Base-by-base conservation (phyloP, 64 coral and sea anemone species). In the Pocillopora verrucosa region DNA sequence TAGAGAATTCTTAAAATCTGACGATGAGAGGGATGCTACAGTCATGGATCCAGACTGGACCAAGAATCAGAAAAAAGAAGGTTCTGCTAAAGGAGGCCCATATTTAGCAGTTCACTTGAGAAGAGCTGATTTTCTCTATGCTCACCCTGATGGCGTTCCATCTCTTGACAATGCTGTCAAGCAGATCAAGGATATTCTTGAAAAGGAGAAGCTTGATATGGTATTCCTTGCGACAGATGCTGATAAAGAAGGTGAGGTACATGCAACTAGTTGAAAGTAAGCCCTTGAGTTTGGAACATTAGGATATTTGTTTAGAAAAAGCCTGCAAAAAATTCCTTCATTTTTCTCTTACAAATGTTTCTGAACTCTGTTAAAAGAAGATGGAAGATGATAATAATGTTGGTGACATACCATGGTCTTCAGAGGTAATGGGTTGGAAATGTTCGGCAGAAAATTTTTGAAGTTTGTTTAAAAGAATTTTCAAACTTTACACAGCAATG, bases 221-320 rank as follows among this genome's bases (percentile, higher is more conserved):
- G 97, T 99, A 16, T 99, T 95, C 68, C 80, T 99, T 76, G 93
- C 97, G 65, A 99, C 97, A 58, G 97, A 99, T 80, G 82, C 97
- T 79, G 80, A 92, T n/a, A 87, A 74, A 76, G 77, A 95, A 80
- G 97, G 97, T 95, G 88, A 90, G 20, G 17, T 9, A 37, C 1
- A 51, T 51, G 41, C 41, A 51, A 51, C 41, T 51, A 51, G 41
- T 51, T 51, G 41, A 51, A 51, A 51, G 3, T 51, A 7, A 4
- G 41, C 41, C 41, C 41, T 51, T 51, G 41, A 4, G 41, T 51
- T 51, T 51, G 7, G 41, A 51, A 51, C 3, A 51, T 51, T 51
- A 51, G 41, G 41, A 51, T 51, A 51, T 51, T 51, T 51, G 41
- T 51, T 51, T 51, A 51, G 7, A 51, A 51, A 51, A 51, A 3